Percentiles rank a stretch among this genome's conserved stretches.
Evolutionary conservation across 2,113 vertebrate genomes (phyloP).

Genomic region (Petrocephalus zakoni): DNA sequence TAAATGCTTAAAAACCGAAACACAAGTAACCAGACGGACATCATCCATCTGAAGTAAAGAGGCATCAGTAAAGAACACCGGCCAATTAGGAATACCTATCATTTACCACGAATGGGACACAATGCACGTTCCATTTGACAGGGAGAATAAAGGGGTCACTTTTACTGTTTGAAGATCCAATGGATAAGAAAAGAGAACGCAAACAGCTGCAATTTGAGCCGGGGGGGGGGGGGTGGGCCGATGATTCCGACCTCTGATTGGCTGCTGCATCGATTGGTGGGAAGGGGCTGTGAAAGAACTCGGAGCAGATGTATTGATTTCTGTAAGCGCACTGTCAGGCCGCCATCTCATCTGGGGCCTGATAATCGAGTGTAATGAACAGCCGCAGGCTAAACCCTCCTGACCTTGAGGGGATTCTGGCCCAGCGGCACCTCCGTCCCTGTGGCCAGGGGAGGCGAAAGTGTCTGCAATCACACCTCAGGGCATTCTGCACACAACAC

Average conservation of each 20-base stretch:
- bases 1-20: not conserved
- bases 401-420: constrained; percentile 69
- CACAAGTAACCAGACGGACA: not conserved
- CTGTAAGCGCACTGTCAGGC: constrained; percentile 64
- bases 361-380: constrained; percentile 86
- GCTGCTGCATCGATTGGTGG: constrained; percentile 42
- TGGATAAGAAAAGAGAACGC: constrained; percentile 7
- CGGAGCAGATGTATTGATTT: constrained; percentile 69
- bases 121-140: not conserved
- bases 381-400: constrained; percentile 65
- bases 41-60: too few relatives aligned
- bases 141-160: constrained; percentile 16
- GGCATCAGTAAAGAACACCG: not conserved
- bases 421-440: not conserved
- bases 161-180: constrained; percentile 11
- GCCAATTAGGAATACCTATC: not conserved
- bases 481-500: not conserved
- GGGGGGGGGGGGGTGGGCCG: constrained; percentile 17
- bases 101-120: not conserved
- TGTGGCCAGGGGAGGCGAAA: not conserved
- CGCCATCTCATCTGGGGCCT: constrained; percentile 50
- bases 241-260: constrained; percentile 21
- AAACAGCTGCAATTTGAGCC: not conserved
- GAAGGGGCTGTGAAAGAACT: constrained; percentile 34
- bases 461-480: not conserved